Percentiles rank a stretch among this genome's conserved stretches.
Conservation (phyloP, 2,797 vertebrate genomes). For the Phrynocephalus forsythii region DNA sequence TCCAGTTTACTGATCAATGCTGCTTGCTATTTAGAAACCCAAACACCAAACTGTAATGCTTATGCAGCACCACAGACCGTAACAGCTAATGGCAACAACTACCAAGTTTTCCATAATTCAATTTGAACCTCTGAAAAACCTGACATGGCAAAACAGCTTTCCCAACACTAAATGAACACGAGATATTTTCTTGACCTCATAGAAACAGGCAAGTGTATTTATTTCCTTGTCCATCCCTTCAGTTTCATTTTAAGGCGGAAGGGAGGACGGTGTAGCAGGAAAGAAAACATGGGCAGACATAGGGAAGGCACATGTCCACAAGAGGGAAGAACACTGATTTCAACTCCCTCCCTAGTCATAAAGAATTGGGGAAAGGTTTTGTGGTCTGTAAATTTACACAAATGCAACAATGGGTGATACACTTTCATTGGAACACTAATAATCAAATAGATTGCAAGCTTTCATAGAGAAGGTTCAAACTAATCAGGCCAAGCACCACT, state of each 20-base stretch:
- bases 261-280: neutral
- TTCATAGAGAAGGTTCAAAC: too few species aligned
- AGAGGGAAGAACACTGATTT: neutral
- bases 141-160: conserved; percentile 10
- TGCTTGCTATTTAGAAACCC: neutral
- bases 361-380: too few species aligned
- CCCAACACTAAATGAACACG: neutral
- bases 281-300: neutral
- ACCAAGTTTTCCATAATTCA: neutral
- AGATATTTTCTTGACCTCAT: neutral
- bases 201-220: neutral
- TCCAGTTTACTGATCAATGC: neutral
- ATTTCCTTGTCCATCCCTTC: conserved; percentile 24
- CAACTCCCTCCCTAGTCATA: neutral
- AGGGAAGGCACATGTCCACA: neutral
- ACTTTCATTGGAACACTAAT: too few species aligned
- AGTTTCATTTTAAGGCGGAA: conserved; percentile 14
- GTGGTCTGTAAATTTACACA: too few species aligned
- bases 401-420: too few species aligned
- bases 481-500: too few species aligned
- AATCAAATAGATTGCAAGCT: too few species aligned
- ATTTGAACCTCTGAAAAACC: conserved; percentile 24
- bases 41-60: neutral
- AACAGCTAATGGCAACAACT: too few species aligned
- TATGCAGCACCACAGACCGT: too few species aligned